Percentiles rank a stretch among this genome's conserved stretches.
Evolutionary conservation across 2,113 vertebrate genomes (phyloP).

Genomic region (Parus major): DNA sequence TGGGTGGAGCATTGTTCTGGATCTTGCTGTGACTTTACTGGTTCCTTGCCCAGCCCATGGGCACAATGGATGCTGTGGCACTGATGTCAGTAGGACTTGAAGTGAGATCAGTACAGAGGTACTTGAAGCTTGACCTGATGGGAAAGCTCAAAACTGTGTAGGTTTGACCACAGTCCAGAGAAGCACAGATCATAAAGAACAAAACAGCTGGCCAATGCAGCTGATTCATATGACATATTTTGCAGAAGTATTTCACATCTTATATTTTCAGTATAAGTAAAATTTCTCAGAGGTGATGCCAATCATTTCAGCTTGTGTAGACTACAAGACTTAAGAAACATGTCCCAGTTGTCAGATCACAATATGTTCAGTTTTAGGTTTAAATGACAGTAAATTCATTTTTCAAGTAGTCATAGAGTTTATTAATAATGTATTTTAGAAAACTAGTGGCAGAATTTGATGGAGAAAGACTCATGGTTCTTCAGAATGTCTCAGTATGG

Average conservation of each 20-base stretch:
- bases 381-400: not conserved
- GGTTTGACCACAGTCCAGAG: not conserved
- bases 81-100: not conserved
- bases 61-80: not conserved
- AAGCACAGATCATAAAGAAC: not conserved
- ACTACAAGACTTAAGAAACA: not conserved
- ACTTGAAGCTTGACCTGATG: not conserved
- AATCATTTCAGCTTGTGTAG: not conserved
- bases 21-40: not conserved
- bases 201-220: not conserved
- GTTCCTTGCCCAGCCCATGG: not conserved
- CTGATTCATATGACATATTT: not conserved
- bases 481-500: not conserved
- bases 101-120: not conserved
- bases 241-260: not conserved
- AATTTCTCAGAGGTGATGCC: not conserved
- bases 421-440: not conserved
- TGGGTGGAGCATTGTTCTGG: not conserved
- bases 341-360: not conserved
- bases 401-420: not conserved
- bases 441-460: not conserved
- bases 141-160: not conserved
- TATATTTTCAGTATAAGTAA: not conserved
- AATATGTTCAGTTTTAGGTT: not conserved
- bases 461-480: not conserved